Conservation (phyloP, 1,140 invertebrate genomes). For the Ceratosolen fusciceps region DNA sequence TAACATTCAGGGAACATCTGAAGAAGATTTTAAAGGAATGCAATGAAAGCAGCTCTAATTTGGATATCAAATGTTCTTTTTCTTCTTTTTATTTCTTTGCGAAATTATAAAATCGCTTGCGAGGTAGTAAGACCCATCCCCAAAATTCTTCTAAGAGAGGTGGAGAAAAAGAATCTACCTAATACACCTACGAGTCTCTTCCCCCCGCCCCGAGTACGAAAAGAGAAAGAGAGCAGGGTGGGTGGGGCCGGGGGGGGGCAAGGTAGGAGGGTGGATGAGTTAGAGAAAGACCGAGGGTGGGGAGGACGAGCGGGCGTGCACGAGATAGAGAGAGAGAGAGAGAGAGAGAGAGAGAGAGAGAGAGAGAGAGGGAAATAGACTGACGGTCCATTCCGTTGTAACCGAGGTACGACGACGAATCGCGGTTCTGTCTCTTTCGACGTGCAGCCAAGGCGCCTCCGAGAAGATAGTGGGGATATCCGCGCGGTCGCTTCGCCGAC, state of each 20-base stretch:
- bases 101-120: not conserved
- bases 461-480: slow-evolving; percentile 26
- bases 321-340: not conserved
- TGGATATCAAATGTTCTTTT: not conserved
- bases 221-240: not conserved
- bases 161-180: slow-evolving; percentile 14
- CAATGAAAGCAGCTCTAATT: not conserved
- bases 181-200: not conserved
- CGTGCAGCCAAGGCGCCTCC: not conserved
- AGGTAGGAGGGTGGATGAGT: not conserved
- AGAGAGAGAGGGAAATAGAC: slow-evolving; percentile 5
- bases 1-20: no score
- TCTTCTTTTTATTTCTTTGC: no score
- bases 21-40: no score
- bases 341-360: not conserved
- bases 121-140: not conserved
- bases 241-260: not conserved
- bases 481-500: not conserved
- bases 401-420: slow-evolving; percentile 22
- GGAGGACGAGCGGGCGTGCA: no score
- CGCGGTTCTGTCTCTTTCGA: slow-evolving; percentile 14
- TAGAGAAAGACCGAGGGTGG: not conserved
- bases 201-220: not conserved
- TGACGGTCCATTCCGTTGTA: slow-evolving; percentile 30
- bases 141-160: not conserved